Base-by-base conservation (phyloP, 2,113 vertebrate species). In the Edolisoma coerulescens region DNA sequence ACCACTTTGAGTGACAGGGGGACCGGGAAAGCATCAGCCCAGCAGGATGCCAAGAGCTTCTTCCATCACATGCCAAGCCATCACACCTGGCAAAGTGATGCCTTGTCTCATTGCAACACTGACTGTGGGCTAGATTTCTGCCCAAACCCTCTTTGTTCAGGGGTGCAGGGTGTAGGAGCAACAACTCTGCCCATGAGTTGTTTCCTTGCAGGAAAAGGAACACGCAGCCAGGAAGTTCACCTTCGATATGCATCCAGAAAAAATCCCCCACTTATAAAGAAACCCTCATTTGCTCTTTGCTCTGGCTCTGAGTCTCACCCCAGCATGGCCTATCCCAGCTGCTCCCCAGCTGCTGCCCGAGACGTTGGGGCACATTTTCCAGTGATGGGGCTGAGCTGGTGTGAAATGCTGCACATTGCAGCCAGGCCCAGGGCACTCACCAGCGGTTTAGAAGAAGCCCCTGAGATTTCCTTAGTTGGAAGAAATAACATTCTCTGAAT, bases 401-500 rank as follows among this genome's bases (percentile, higher is more conserved):
- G 93, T 32, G 1, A 87, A 89, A 67, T n/a, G 92, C 94, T 96
- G 59, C 70, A 28, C 89, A 3, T 79, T 64, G 80, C 92, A 91
- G 81, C 85, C 96, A 69, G 50, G 64, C 87, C 91, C 26, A 23
- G 94, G 90, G 73, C 94, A 50, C 92, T 95, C 68, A 3, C 33
- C 67, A 64, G 70, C 11, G 27, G 79, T 96, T 93, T 68, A 79
- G 82, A 94, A 89, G 74, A 96, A 97, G 45, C 89, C 85, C 85
- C 80, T 85, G 92, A 97, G 94, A 97, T 94, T 95, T 89, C 93
- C 83, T 88, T 84, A 81, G 84, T 35, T 85, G 76, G 65, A 96
- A 97, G 91, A 77, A 96, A 91, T 97, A 95, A 94, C 94, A 97
- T 97, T 98, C 93, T 81, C 91, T 75, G 68, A 95, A 96, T 97